Percentiles rank a stretch among this genome's conserved stretches.
Conservation (phyloP, 2,888 invertebrate species). For the Ctenicera cuprea region DNA sequence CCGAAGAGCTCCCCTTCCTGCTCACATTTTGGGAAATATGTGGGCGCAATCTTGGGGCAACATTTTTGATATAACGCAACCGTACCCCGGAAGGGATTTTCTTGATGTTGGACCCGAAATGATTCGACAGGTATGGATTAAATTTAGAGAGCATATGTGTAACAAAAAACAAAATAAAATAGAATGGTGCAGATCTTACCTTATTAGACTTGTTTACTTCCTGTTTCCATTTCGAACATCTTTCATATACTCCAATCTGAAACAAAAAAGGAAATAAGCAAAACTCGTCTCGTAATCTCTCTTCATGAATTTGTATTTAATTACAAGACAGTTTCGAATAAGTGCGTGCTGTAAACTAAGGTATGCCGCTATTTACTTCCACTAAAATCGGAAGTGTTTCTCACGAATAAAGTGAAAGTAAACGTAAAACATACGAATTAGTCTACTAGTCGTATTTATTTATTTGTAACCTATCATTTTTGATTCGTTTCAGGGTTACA, state of each 20-base stretch:
- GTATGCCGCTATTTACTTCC: conserved; percentile 6
- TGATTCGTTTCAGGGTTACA: conserved; percentile 80
- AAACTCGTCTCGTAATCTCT: background rate
- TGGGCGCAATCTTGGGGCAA: conserved; percentile 93
- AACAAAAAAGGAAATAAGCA: conserved; percentile 6
- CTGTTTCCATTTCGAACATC: background rate
- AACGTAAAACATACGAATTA: conserved; percentile 12
- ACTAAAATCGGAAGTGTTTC: conserved; percentile 34
- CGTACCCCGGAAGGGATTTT: conserved; percentile 86
- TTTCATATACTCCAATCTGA: background rate
- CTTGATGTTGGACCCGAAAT: conserved; percentile 91
- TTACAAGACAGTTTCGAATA: conserved; percentile 5
- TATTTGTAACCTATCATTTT: conserved; percentile 8
- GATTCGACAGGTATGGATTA: conserved; percentile 79
- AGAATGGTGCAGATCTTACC: background rate
- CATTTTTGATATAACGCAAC: conserved; percentile 86
- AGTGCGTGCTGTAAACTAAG: conserved; percentile 18
- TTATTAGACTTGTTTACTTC: background rate
- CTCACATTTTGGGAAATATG: conserved; percentile 92
- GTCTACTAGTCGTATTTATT: background rate
- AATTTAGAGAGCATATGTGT: background rate
- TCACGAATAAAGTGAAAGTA: conserved; percentile 39
- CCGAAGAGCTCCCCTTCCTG: conserved; percentile 87
- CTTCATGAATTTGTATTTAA: background rate
- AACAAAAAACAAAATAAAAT: too few relatives aligned